phyloP scores from a whole-genome alignment of 2,888 invertebrate species.

The Elmis aenea region DNA sequence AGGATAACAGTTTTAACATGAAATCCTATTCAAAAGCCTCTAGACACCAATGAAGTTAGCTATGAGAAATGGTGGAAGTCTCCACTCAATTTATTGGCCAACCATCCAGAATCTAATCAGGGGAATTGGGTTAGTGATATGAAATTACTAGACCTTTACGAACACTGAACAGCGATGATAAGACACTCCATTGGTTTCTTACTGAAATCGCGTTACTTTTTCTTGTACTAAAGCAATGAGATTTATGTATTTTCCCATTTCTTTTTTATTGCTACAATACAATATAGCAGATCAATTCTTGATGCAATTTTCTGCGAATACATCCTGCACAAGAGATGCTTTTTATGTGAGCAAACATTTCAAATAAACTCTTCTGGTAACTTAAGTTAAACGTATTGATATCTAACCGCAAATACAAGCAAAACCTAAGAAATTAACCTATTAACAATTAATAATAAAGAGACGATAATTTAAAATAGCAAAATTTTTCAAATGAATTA shows the following conservation, averaged over 20 bases:
- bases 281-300: too few relatives aligned
- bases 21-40: conserved; percentile 40
- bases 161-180: conserved; percentile 45
- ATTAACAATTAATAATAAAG: too few relatives aligned
- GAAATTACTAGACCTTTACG: conserved; percentile 41
- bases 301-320: too few relatives aligned
- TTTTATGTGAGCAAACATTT: too few relatives aligned
- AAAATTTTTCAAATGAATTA: too few relatives aligned
- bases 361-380: too few relatives aligned
- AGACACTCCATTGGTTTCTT: conserved; percentile 42
- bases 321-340: too few relatives aligned
- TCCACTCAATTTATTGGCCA: conserved; percentile 48
- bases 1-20: conserved; percentile 38
- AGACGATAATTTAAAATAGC: too few relatives aligned
- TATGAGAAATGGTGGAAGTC: conserved; percentile 46
- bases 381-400: too few relatives aligned
- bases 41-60: conserved; percentile 45
- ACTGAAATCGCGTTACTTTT: conserved; percentile 41
- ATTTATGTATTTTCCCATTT: conserved; percentile 12
- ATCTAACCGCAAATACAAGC: too few relatives aligned
- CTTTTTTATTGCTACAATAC: too few relatives aligned
- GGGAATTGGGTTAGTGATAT: conserved; percentile 48
- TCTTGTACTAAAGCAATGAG: conserved; percentile 24
- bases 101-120: conserved; percentile 48
- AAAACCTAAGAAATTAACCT: too few relatives aligned